A percentile compares a stretch with the other conserved stretches of the same genome.
phyloP scores from a whole-genome alignment of 1,140 invertebrate species.

The Anagrus nilaparvatae region DNA sequence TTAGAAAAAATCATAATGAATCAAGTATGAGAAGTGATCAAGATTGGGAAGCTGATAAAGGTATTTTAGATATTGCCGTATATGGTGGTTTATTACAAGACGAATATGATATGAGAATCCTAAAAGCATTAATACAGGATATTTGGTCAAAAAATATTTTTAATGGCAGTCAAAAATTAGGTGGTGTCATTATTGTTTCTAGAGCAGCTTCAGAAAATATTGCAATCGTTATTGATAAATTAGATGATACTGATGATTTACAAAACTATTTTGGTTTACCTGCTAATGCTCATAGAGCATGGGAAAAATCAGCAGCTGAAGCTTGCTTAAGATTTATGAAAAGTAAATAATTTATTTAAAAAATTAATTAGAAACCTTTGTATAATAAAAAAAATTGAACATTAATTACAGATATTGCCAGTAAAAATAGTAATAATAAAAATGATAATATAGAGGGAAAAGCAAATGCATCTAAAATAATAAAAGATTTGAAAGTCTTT shows the following conservation, averaged over 20 bases:
- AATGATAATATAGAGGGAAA: background rate
- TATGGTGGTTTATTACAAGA: slow-evolving; percentile 87
- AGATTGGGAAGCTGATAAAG: slow-evolving; percentile 71
- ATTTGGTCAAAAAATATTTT: slow-evolving; percentile 57
- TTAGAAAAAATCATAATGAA: slow-evolving; percentile 30
- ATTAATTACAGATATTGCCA: slow-evolving; percentile 3
- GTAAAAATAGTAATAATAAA: background rate
- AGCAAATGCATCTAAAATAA: slow-evolving; percentile 11
- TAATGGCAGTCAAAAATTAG: slow-evolving; percentile 46
- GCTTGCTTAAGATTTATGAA: slow-evolving; percentile 56
- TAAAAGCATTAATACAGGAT: slow-evolving; percentile 63
- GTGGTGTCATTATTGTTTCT: slow-evolving; percentile 45
- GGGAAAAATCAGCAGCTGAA: slow-evolving; percentile 58
- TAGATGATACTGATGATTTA: slow-evolving; percentile 60
- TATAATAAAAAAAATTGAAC: background rate
- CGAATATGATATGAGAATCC: slow-evolving; percentile 60
- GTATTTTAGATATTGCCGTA: slow-evolving; percentile 70
- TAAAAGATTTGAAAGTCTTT: slow-evolving; percentile 24
- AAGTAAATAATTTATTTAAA: slow-evolving; percentile 30
- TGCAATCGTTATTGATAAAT: slow-evolving; percentile 46
- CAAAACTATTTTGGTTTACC: slow-evolving; percentile 65
- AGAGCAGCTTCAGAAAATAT: slow-evolving; percentile 49
- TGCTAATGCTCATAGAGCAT: slow-evolving; percentile 68
- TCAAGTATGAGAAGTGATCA: background rate
- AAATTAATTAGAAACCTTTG: background rate